A percentile compares a stretch with the other conserved stretches of the same genome.
phyloP scores from a whole-genome alignment of 2,797 vertebrate genomes.

The Urocyon cinereoargenteus region DNA sequence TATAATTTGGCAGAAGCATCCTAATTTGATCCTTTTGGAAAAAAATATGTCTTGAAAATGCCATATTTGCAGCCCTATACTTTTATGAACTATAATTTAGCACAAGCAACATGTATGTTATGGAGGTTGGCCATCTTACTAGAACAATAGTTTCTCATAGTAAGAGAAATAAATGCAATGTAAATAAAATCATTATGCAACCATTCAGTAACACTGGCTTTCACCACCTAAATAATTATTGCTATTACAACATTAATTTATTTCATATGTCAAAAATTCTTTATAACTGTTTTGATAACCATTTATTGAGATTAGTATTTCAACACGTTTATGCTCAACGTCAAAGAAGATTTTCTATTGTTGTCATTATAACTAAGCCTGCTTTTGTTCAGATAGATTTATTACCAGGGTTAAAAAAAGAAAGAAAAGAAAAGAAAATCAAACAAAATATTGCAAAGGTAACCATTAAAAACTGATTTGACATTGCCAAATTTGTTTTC shows the following conservation, averaged over 20 bases:
- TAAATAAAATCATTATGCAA: not conserved
- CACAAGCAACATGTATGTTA: not conserved
- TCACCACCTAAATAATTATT: not conserved
- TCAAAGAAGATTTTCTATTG: not conserved
- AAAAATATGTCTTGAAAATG: not conserved
- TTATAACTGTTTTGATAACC: not conserved
- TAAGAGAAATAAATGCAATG: not conserved
- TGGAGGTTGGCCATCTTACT: not conserved
- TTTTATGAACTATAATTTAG: not conserved
- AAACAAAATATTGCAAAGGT: slow-evolving; percentile 15
- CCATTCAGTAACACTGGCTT: not conserved
- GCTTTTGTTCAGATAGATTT: not conserved
- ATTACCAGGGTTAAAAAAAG: not conserved
- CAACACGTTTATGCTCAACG: not conserved
- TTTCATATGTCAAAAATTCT: slow-evolving; percentile 8
- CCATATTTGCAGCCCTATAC: not conserved
- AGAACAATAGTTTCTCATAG: not conserved
- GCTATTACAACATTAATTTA: not conserved
- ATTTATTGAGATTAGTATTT: not conserved
- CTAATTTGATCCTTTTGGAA: not conserved
- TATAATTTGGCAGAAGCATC: not conserved
- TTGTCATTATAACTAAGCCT: slow-evolving; percentile 1
- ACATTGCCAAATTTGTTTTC: not conserved
- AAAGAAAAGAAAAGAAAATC: slow-evolving; percentile 23
- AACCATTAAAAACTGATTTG: not conserved